Percentiles rank a stretch among this genome's conserved stretches.
Conservation (phyloP, 2,888 invertebrate genomes). For the Cataglyphis altisquamis region DNA sequence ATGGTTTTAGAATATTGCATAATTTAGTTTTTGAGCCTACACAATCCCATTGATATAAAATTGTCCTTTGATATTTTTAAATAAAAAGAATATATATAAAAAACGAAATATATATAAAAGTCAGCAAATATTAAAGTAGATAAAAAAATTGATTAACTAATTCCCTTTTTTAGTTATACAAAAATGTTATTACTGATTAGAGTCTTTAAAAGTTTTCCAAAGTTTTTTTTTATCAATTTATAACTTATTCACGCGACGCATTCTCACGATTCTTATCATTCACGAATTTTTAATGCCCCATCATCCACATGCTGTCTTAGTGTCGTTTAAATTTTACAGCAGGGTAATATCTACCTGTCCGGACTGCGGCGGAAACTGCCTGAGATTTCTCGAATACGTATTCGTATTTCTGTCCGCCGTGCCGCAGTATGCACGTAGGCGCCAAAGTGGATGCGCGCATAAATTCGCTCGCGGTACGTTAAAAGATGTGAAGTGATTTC, state of each 20-base stretch:
- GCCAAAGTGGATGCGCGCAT: conserved; percentile 57
- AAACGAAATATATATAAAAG: background rate
- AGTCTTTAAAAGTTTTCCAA: background rate
- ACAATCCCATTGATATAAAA: background rate
- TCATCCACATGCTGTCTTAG: conserved; percentile 21
- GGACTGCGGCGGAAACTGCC: conserved; percentile 27
- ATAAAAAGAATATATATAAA: background rate
- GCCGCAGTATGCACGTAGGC: conserved; percentile 50
- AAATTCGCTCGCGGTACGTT: conserved; percentile 56
- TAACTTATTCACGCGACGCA: background rate
- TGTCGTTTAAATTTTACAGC: conserved; percentile 49
- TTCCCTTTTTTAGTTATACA: background rate
- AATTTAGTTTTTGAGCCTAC: too few species aligned
- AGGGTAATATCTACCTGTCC: conserved; percentile 22
- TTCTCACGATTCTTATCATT: conserved; percentile 9
- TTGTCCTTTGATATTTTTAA: background rate
- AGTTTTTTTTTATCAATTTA: background rate
- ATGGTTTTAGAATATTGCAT: too few species aligned
- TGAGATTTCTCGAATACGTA: conserved; percentile 52
- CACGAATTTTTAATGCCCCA: conserved; percentile 17
- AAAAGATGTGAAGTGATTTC: conserved; percentile 57
- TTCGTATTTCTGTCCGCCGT: conserved; percentile 45
- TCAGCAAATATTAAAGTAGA: background rate
- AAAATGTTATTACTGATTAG: background rate
- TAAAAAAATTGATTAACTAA: background rate